Evolutionary conservation across 2,797 vertebrate genomes (phyloP).

Genomic region (Falco rusticolus): DNA sequence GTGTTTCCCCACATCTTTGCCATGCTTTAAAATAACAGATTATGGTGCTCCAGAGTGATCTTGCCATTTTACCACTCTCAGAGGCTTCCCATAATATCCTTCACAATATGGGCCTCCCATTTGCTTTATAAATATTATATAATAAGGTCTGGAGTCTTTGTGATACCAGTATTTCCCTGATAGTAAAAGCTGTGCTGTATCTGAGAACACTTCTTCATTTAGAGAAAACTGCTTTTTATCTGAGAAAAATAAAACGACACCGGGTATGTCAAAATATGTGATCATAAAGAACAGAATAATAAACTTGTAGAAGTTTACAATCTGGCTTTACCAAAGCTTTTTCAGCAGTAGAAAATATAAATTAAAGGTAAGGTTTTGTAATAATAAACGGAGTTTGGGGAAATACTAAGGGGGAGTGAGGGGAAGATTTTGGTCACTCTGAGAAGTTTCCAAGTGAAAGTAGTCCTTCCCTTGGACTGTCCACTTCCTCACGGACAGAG

Average conservation of each 20-base stretch:
- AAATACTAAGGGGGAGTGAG: not conserved
- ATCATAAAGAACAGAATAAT: not conserved
- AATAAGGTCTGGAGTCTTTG: not conserved
- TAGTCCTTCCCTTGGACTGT: not conserved
- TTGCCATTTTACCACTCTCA: constrained; percentile 1
- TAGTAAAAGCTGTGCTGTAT: not conserved
- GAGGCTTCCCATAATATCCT: not conserved
- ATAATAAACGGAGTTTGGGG: not conserved
- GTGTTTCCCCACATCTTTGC: constrained; percentile 56
- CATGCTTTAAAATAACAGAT: constrained; percentile 72
- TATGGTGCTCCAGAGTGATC: constrained; percentile 40
- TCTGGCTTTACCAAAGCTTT: not conserved
- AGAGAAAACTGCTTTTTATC: not conserved
- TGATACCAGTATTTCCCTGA: not conserved
- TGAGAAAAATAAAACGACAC: not conserved
- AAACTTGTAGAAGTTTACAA: not conserved
- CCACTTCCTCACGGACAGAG: not conserved
- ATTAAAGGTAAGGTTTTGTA: not conserved
- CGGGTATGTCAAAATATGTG: not conserved
- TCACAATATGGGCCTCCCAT: not conserved
- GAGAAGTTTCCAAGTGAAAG: not conserved
- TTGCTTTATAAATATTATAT: constrained; percentile 34
- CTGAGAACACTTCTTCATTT: not conserved
- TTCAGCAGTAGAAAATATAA: not conserved
- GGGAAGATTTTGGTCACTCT: rapidly evolving